Evolutionary conservation across 2,888 invertebrate species (phyloP).

Genomic region (Dolomedes plantarius): DNA sequence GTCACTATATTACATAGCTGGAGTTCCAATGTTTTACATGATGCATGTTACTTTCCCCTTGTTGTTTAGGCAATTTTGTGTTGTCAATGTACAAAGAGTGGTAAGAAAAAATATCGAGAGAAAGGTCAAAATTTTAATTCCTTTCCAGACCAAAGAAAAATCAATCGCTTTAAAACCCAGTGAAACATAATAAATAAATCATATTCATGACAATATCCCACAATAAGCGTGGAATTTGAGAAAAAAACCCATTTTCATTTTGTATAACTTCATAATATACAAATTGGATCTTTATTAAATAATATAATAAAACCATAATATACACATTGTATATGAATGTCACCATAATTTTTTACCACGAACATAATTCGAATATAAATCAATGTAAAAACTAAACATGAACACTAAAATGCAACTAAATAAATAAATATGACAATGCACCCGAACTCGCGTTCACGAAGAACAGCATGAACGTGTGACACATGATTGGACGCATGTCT

Average conservation of each 20-base stretch:
- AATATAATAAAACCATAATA: conserved; percentile 44
- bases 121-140: too few species aligned
- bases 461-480: too few species aligned
- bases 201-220: conserved; percentile 7
- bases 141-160: too few species aligned
- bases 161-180: conserved; percentile 35
- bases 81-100: too few species aligned
- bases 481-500: too few species aligned
- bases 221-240: conserved; percentile 35
- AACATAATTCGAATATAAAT: conserved; percentile 25
- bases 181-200: conserved; percentile 43
- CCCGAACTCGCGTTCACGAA: background rate
- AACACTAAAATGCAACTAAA: conserved; percentile 24
- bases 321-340: conserved; percentile 33
- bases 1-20: too few species aligned
- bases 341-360: background rate
- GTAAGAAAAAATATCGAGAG: too few species aligned
- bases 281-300: conserved; percentile 30
- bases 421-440: background rate
- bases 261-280: conserved; percentile 57
- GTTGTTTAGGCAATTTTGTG: too few species aligned
- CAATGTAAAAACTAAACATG: conserved; percentile 22
- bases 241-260: conserved; percentile 22
- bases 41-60: too few species aligned
- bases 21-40: too few species aligned